These are phyloP conservation scores for Trematocara marginatum DNA, from an alignment of 2,113 vertebrate genomes.

Conservation along the genomic window DNA sequence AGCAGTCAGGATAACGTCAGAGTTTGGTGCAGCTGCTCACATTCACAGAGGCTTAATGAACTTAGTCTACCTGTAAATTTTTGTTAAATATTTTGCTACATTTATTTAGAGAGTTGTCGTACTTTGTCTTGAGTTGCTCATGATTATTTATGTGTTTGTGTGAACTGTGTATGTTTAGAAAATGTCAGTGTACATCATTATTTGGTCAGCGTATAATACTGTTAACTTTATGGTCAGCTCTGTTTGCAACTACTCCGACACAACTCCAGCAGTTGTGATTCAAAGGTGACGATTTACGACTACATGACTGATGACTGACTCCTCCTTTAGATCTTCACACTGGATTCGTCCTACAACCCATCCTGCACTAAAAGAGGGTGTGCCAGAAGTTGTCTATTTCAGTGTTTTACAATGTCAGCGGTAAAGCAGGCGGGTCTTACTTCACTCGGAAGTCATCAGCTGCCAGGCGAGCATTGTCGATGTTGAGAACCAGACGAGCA, in stretches of 20 bases:
- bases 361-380: constrained; percentile 15
- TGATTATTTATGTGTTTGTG: not conserved
- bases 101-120: not conserved
- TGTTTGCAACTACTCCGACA: not conserved
- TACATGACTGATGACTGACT: not conserved
- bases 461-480: constrained; percentile 77
- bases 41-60: not conserved
- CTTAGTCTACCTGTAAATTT: not conserved
- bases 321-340: not conserved
- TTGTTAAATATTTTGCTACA: not conserved
- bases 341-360: not conserved
- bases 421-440: constrained; percentile 41
- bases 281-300: constrained; percentile 5
- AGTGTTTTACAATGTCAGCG: not conserved
- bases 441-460: constrained; percentile 79
- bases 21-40: not conserved
- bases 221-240: not conserved
- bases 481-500: constrained; percentile 73
- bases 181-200: not conserved
- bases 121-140: not conserved
- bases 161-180: not conserved
- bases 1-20: not conserved
- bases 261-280: not conserved
- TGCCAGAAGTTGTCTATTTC: constrained; percentile 5
- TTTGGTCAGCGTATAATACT: not conserved